Evolutionary conservation across 2,113 vertebrate genomes (phyloP).

Genomic region (Herpetotheres cachinnans): DNA sequence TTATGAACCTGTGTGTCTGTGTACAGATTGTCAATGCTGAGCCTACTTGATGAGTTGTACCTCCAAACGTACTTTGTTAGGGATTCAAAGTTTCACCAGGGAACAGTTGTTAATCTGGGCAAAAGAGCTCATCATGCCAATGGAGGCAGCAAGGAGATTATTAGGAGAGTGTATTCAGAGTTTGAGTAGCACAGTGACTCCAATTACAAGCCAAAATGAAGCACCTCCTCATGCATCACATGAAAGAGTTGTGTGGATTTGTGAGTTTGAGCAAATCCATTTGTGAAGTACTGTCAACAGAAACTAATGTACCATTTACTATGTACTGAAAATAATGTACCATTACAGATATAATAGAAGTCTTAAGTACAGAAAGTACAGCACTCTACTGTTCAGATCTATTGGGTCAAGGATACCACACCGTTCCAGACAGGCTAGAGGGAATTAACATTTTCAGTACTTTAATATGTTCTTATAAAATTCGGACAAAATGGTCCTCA

Average conservation of each 20-base stretch:
- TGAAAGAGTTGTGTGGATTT: not conserved
- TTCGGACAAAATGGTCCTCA: not conserved
- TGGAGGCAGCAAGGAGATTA: not conserved
- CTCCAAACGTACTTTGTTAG: not conserved
- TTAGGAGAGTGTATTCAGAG: not conserved
- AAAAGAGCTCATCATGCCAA: not conserved
- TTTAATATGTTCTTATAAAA: not conserved
- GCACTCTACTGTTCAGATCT: not conserved
- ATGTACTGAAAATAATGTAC: not conserved
- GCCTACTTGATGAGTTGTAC: not conserved
- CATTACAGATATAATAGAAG: not conserved
- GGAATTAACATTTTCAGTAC: not conserved
- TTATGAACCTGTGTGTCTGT: not conserved
- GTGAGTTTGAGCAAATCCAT: not conserved
- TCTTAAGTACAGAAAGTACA: not conserved
- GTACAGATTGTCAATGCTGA: not conserved
- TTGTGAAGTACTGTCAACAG: not conserved
- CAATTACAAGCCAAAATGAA: not conserved
- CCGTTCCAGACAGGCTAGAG: not conserved
- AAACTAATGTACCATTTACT: not conserved
- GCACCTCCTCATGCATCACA: not conserved
- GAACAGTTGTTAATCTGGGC: not conserved
- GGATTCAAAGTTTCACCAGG: not conserved
- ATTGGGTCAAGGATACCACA: not conserved
- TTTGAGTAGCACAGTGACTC: not conserved